Evolutionary conservation across 2,113 vertebrate species (phyloP), one percentile per base, ranked within the genome.

Genomic region (Saguinus imperator): DNA sequence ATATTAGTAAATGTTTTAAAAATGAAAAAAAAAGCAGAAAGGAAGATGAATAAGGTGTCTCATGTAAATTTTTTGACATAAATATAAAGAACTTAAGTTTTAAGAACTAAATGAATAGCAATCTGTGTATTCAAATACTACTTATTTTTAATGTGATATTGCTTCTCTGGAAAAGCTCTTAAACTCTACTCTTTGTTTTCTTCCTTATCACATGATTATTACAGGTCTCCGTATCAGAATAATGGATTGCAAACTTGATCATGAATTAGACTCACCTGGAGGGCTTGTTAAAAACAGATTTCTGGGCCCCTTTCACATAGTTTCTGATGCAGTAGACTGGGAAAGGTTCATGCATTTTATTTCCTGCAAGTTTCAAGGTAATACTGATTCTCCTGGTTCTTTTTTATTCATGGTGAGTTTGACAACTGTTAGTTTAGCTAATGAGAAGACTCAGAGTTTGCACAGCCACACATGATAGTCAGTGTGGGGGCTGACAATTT

Each of bases 1-100:
- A 89, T 95, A 73, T 84, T 92, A 58, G 21, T 17, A 94, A 75
- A 37, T 89, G 16, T 68, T 61, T 97, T 84, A 40, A 87, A 94
- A 77, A 58, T n/a, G 25, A 85, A 75, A 16, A 21, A 85, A 48
- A 87, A 57, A 68, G 40, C 16, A 58, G 93, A 90, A 79, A 23
- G 32, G 37, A 86, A 85, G 55, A 35, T 57, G 18, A 83, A 68
- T 58, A 50, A 82, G 32, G 5, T 25, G 6, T 25, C 21, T 83
- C 50, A 64, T 18, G 10, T 73, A 61, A 89, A 88, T 91, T 72
- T 87, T 14, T 70, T 82, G 58, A 93, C 5, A 40, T 18, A 55
- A 89, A 91, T 5, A 21, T 66, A 35, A 37, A 93, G 29, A 88
- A 66, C 32, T 75, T 45, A 73, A 77, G 35, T 48, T 87, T 87